Conservation (phyloP, 2,888 invertebrate species). For the Stenotaenia linearis region DNA sequence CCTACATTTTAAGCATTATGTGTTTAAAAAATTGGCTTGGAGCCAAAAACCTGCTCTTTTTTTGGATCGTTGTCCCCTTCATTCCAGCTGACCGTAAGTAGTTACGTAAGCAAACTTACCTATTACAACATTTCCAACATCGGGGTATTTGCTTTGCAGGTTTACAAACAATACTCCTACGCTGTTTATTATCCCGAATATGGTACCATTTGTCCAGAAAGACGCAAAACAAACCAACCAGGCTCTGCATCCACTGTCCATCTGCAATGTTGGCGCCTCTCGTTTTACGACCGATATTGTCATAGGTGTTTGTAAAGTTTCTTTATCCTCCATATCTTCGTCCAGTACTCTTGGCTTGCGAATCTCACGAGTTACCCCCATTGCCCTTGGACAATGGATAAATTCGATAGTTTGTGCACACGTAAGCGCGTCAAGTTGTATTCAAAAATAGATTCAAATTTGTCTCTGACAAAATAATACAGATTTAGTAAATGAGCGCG, state of each 20-base stretch:
- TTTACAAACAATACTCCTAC: slow-evolving; percentile 73
- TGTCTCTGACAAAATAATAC: background rate
- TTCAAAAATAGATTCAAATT: background rate
- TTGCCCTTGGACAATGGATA: background rate
- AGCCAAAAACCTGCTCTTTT: background rate
- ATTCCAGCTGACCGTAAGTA: background rate
- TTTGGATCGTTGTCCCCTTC: background rate
- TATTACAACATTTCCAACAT: slow-evolving; percentile 70
- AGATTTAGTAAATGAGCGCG: background rate
- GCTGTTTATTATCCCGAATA: slow-evolving; percentile 86
- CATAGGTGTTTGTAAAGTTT: background rate
- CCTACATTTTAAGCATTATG: background rate
- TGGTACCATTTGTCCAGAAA: slow-evolving; percentile 79
- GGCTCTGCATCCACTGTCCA: slow-evolving; percentile 68
- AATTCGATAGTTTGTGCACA: background rate
- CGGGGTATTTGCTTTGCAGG: slow-evolving; percentile 59
- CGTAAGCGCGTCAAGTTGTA: background rate
- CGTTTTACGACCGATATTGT: background rate
- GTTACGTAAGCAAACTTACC: slow-evolving; percentile 53
- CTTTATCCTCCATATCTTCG: background rate
- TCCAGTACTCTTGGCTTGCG: background rate
- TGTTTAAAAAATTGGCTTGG: background rate
- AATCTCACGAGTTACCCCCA: background rate
- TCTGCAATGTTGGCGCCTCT: background rate
- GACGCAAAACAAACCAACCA: slow-evolving; percentile 77